Base-by-base conservation (phyloP, 2,888 invertebrate species). In the Pemphredon lugubris region DNA sequence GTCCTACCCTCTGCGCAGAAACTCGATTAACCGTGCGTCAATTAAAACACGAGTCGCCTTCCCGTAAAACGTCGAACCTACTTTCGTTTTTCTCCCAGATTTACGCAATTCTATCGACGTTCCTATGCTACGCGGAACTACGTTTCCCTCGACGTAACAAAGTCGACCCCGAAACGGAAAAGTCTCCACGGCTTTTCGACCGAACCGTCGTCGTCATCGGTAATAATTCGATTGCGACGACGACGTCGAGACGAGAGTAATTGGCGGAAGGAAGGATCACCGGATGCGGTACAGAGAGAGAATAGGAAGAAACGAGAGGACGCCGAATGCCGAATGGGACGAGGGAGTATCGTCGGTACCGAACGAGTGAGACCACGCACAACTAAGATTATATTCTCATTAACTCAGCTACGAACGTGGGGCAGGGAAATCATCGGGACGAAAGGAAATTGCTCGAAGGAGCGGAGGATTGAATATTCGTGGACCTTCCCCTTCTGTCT, bases 311-410 rank as follows among this genome's bases (percentile, higher is more conserved):
- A 66, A 51, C 63, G 39, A 54, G 60, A 59, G 69, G 63, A 71
- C 50, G 50, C 58, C 58, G 63, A 66, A 74, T 71, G 65, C 20
- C 57, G 57, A 73, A 79, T 70, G 79, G 69, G 69, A 68, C 55
- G 72, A 67, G 66, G 55, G 72, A 67, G 66, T 58, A 61, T 75
- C 48, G 67, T 48, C 65, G 40, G 39, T 34, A 40, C 45, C 50
- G 76, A 83, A 83, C 75, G 81, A 83, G 79, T 79, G 75, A 73
- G 82, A 83, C 84, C 84, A 88, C 86, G 86, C 87, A 87, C 87
- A 85, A 82, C 79, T 78, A 80, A 85, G 83, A 87, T 87, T 87
- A 88, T 86, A 85, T 86, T 87, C 87, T 83, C 88, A 84, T 87
- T 85, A 87, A 83, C 68, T 71, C 68, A 60, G 55, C 50, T 78